phyloP scores from a whole-genome alignment of 2,888 invertebrate species.

The Esperia sulphurella region DNA sequence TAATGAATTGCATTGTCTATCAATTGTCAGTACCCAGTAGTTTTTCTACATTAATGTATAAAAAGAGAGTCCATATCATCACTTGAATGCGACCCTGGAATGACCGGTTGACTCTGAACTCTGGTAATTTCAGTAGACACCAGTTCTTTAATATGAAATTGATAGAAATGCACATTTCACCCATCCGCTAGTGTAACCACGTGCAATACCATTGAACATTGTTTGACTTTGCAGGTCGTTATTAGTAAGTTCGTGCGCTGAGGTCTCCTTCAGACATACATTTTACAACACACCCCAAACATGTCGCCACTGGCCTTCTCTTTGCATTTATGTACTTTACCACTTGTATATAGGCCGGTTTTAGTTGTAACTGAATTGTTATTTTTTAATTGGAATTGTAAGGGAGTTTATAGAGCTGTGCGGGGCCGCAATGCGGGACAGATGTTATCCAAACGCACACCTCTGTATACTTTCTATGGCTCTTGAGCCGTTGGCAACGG shows the following conservation, averaged over 20 bases:
- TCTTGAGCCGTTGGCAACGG: constrained; percentile 13
- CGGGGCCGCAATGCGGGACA: too few species aligned
- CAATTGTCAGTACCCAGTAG: too few species aligned
- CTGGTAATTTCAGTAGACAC: not conserved
- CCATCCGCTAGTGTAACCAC: constrained; percentile 14
- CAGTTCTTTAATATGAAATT: not conserved
- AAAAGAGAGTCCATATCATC: too few species aligned
- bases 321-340: constrained; percentile 63
- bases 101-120: too few species aligned
- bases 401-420: too few species aligned
- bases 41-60: too few species aligned
- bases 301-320: constrained; percentile 49
- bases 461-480: constrained; percentile 12
- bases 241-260: constrained; percentile 73
- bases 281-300: constrained; percentile 56
- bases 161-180: constrained; percentile 4
- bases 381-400: constrained; percentile 15
- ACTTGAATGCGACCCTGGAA: too few species aligned
- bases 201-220: constrained; percentile 35
- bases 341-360: constrained; percentile 42
- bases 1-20: too few species aligned
- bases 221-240: constrained; percentile 80
- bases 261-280: constrained; percentile 56
- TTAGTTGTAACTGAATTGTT: constrained; percentile 23
- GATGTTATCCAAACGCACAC: too few species aligned